These are phyloP conservation scores for Muraenolepis orangiensis DNA, from an alignment of 2,797 vertebrate genomes.

Conservation along the genomic window DNA sequence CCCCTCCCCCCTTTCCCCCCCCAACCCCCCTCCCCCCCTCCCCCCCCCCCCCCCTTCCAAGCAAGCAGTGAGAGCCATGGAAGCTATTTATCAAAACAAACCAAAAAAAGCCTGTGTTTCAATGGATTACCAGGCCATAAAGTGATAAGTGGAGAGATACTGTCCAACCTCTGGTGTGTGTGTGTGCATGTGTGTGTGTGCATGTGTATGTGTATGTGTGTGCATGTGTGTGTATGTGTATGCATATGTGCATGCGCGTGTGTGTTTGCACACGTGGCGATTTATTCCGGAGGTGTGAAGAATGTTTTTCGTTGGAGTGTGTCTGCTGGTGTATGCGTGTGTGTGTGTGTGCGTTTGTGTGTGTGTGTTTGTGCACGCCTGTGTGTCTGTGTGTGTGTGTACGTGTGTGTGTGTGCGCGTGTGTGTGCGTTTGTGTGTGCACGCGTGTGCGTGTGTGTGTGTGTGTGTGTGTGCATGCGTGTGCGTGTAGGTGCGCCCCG, in stretches of 20 bases:
- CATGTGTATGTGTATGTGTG: no score
- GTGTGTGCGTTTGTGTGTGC: neutral
- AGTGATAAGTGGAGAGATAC: neutral
- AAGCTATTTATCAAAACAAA: neutral
- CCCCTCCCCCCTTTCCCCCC: no score
- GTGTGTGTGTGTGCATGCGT: neutral
- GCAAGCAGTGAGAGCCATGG: neutral
- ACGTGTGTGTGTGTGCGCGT: no score
- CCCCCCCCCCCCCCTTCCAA: no score
- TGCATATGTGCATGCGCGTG: no score
- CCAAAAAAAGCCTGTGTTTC: neutral
- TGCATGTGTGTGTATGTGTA: no score
- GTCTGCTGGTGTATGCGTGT: no score
- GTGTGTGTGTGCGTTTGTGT: neutral
- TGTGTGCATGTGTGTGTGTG: neutral
- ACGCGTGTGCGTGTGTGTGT: neutral
- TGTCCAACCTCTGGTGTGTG: neutral
- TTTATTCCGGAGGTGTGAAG: neutral
- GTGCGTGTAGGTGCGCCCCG: neutral
- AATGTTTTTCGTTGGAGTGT: neutral
- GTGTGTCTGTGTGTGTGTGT: no score
- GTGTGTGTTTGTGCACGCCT: neutral
- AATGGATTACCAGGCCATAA: neutral
- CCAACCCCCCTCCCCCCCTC: no score
- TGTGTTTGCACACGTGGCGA: neutral